Evolutionary conservation across 2,113 vertebrate species (phyloP).

Genomic region (Rhinoderma darwinii): DNA sequence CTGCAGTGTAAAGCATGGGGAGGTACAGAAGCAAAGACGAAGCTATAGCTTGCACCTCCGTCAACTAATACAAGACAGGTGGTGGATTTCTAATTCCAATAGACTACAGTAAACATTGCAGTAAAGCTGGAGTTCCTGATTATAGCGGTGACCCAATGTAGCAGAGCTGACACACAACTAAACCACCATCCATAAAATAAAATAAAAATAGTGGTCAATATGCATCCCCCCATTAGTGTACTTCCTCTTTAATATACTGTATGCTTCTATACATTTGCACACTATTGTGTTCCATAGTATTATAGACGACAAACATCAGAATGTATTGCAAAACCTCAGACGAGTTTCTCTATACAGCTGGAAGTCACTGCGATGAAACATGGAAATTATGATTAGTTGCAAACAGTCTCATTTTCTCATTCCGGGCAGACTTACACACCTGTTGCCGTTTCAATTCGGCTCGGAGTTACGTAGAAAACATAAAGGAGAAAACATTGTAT

Average conservation of each 20-base stretch:
- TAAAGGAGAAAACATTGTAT: constrained; percentile 9
- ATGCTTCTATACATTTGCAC: neutral
- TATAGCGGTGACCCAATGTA: no score
- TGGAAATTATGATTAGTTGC: constrained; percentile 31
- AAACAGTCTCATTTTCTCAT: neutral
- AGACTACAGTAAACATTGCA: no score
- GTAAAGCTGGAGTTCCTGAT: no score
- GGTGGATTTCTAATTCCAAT: no score
- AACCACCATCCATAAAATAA: neutral
- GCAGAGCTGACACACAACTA: no score
- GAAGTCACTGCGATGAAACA: neutral
- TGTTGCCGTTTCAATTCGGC: constrained; percentile 25
- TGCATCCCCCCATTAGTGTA: neutral
- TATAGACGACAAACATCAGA: neutral
- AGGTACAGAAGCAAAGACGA: no score
- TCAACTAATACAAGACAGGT: no score
- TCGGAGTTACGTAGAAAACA: constrained; percentile 8
- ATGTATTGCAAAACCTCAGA: neutral
- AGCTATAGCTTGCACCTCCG: no score
- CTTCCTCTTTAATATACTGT: no score
- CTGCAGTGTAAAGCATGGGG: no score
- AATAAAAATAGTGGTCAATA: neutral
- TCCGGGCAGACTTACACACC: constrained; percentile 26
- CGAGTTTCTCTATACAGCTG: neutral
- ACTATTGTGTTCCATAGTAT: no score